A percentile compares a stretch with the other conserved stretches of the same genome.
phyloP scores from a whole-genome alignment of 2,113 vertebrate genomes.

The Psilopsiagon aymara region DNA sequence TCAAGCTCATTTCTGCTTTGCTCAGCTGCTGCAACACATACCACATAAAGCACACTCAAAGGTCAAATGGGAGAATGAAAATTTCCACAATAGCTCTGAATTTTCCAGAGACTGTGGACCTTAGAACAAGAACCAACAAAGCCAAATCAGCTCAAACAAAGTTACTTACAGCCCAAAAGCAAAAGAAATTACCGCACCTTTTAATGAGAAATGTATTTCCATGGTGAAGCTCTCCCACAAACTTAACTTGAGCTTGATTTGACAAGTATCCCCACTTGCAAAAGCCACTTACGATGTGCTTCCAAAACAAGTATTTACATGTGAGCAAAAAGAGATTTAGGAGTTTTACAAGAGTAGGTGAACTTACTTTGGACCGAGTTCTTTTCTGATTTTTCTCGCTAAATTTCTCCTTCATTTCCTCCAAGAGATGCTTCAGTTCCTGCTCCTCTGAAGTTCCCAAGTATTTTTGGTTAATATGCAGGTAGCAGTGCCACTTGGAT shows the following conservation, averaged over 20 bases:
- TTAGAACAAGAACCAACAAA: constrained; percentile 4
- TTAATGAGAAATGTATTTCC: constrained; percentile 32
- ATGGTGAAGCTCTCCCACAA: constrained; percentile 10
- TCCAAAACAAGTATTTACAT: neutral
- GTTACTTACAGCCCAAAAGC: neutral
- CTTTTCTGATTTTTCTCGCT: constrained; percentile 84
- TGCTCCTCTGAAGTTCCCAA: constrained; percentile 86
- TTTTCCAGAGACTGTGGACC: neutral
- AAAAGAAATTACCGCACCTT: neutral
- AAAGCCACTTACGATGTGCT: neutral
- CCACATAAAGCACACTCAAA: neutral
- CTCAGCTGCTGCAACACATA: constrained; percentile 28
- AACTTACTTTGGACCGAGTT: constrained; percentile 89
- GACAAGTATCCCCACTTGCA: constrained; percentile 13
- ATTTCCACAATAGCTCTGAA: neutral
- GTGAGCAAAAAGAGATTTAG: neutral
- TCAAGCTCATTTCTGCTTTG: constrained; percentile 44
- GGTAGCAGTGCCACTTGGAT: constrained; percentile 96
- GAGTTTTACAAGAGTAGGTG: neutral
- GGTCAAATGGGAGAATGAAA: neutral
- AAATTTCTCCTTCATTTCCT: constrained; percentile 97
- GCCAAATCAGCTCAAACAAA: neutral
- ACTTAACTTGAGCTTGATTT: constrained; percentile 32
- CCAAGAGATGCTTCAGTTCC: constrained; percentile 85
- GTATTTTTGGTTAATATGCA: constrained; percentile 94